Evolutionary conservation across 2,888 invertebrate species (phyloP), one percentile per base, ranked within the genome.

Genomic region (Acrobeloides nanus): DNA sequence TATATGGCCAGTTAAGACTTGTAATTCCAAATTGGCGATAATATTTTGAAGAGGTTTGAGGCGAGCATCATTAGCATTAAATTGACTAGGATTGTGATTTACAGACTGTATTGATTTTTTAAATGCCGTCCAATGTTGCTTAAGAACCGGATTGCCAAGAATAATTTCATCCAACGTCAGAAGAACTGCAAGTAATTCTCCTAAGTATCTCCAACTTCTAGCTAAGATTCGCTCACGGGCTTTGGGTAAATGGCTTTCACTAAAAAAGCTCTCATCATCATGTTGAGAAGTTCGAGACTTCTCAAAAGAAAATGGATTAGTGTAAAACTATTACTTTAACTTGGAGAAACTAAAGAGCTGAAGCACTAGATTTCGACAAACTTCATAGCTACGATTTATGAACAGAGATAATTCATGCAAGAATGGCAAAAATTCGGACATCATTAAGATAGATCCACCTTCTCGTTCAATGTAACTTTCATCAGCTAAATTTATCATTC

Each of bases 341-440:
- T 63, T 59, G 48, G 74, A 74, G 12, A 87, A 78, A 2, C 84
- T 82, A 67, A 83, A 81, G 39, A 88, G 76, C 76, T 89, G 89
- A 51, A 81, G 81, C 57, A 87, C 79, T 12, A 86, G 77, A 74
- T 85, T 83, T 46, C 80, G 80, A 0, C 84, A 79, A 2, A 87
- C 82, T 54, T 84, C 81, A 72, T 84, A 82, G 64, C 84, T 83
- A 29, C 86, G 81, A 45, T 80, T 79, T 0, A 84, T 77, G 75
- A 85, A 84, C 63, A 82, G 81, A 59, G 81, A 81, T 41, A 87
- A 75, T 48, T 81, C 78, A 74, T 78, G 61, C 34, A 72, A 63
- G 42, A 46, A 50, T 8, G 55, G 55, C 7, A 61, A 48, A 26
- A 65, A 52, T 59, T 63, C 57, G 67, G 74, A 40, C 68, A 74